These are phyloP conservation scores for Dryococelus australis DNA, from an alignment of 2,888 invertebrate genomes.

Conservation along the genomic window DNA sequence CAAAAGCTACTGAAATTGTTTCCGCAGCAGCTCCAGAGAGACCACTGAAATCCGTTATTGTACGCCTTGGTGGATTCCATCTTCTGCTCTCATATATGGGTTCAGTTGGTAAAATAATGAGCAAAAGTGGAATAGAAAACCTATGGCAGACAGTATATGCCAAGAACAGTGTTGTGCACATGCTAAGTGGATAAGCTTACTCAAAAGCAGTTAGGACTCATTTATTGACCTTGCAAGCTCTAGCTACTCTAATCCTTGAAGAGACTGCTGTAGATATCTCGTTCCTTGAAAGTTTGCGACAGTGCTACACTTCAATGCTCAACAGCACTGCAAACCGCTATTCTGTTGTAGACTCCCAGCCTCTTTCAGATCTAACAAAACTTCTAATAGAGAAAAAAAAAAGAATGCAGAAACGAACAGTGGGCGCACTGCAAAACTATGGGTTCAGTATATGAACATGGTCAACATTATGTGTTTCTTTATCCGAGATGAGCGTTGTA, in stretches of 20 bases:
- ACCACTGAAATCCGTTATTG: not conserved
- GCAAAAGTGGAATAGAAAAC: no score
- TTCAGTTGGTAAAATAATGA: not conserved
- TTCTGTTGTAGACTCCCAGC: not conserved
- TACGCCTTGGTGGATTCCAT: not conserved
- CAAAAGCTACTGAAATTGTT: slow-evolving; percentile 19
- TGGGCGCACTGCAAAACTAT: no score
- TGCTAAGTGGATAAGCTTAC: slow-evolving; percentile 17
- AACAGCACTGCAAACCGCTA: not conserved
- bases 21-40: not conserved
- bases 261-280: not conserved
- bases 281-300: slow-evolving; percentile 1
- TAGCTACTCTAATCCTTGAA: slow-evolving; percentile 25
- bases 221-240: slow-evolving; percentile 19
- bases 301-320: slow-evolving; percentile 5
- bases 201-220: no score
- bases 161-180: no score
- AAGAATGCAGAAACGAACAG: not conserved
- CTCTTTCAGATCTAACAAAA: not conserved
- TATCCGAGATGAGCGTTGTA: slow-evolving; percentile 23
- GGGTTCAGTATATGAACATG: slow-evolving; percentile 17
- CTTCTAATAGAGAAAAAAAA: not conserved
- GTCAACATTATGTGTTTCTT: slow-evolving; percentile 23
- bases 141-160: no score
- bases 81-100: slow-evolving; percentile 17